Base-by-base conservation (phyloP, 2,797 vertebrate species). In the Alauda arvensis region DNA sequence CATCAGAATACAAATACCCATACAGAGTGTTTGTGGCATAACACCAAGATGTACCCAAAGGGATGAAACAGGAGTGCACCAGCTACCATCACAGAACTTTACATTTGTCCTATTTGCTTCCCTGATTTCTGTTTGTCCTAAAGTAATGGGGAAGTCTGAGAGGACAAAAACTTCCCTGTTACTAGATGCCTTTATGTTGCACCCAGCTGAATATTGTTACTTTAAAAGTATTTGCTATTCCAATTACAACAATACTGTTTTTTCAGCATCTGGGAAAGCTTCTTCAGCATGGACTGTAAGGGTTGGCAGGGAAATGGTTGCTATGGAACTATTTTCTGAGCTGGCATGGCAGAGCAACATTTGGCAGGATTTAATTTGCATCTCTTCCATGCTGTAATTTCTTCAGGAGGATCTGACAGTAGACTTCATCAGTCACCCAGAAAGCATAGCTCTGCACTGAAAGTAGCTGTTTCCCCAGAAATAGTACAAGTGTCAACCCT, bases 241-340 rank as follows among this genome's bases (percentile, higher is more conserved):
- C 70, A 82, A 72, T 77, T 75, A 61, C 75, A 83, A 74, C 28
- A 34, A 29, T 37, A 34, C 31, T n/a, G 31, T 8, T 67, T 86
- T 77, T 72, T 79, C 80, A 67, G 60, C 74, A 68, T 80, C 68
- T 92, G 52, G 51, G 68, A 71, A 82, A 82, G 46, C 68, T 83
- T 72, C n/a, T 82, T 90, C 59, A 71, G 40, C 37, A 15, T 26
- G 51, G 43, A 49, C 78, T 79, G 24, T 55, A 59, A 55, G 56
- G 43, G 29, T 79, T 93, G 92, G 83, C 62, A 66, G 85, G 56
- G 57, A 89, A 84, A 56, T 94, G 59, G 88, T 93, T 94, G 91
- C 92, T 86, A 92, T 92, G 91, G 82, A 94, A 89, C 62, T 75
- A 33, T 88, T 87, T 93, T 77, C 42, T 92, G 68, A 79, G 62